Evolutionary conservation across 2,797 vertebrate genomes (phyloP), one percentile per base, ranked within the genome.

Genomic region (Mormyrops boulengeri): DNA sequence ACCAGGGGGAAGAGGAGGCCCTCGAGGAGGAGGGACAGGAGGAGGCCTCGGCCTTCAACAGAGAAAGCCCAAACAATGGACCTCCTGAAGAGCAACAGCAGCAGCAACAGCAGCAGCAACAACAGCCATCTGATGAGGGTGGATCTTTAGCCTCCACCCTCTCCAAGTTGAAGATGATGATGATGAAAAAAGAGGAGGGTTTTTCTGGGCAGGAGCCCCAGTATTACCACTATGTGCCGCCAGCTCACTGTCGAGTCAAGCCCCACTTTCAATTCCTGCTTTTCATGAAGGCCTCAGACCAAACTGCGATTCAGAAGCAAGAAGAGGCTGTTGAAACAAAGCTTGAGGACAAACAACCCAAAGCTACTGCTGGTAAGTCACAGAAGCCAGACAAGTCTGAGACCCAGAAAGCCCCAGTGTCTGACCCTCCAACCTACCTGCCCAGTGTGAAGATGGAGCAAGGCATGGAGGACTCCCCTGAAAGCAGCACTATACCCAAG

Each of bases 161-260:
- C 34, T 98, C 97, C 57, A 99, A 99, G 91, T 94, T 99, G n/a
- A 99, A 99, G 92, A 99, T 96, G 96, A 80, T 96, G 96, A 80
- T 97, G 96, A 98, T 99, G 97, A 98, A 97, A 90, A 96, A 96
- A 92, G 98, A 99, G 89, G 98, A 99, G 89, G 98, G 97, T 89
- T 94, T 95, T 26, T 91, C 93, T 0, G 96, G 97, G 0, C 94
- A 96, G 85, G 99, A 99, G 91, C 98, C 98, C 0, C 95, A 99
- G 88, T 99, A 99, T 95, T 99, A 99, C 92, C 98, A 99, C 94
- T 99, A 99, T 55, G 94, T 98, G 89, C 98, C 98, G 38, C 99
- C 99, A 2, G 97, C 97, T 85, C 98, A 99, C 91, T 99, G 99
- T 92, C 97, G 98, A 89, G 98, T 99, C 1, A 99, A 99, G 88